Conservation (phyloP, 2,113 vertebrate genomes). For the Ptilorrhoa leucosticta region DNA sequence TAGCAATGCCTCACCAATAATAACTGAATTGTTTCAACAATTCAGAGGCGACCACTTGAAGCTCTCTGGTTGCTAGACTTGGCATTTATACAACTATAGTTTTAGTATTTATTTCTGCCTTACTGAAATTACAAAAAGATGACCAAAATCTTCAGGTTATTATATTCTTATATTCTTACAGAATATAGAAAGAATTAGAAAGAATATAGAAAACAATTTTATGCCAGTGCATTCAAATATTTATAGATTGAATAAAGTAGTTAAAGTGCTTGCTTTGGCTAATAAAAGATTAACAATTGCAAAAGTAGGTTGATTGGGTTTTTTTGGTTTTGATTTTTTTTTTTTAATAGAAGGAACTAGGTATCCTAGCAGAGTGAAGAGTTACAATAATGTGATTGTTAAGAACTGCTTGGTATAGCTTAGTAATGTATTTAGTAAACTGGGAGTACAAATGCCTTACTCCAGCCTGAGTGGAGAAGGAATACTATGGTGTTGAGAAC, state of each 20-base stretch:
- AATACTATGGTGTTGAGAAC: neutral
- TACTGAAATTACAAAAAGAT: neutral
- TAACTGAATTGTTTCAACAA: neutral
- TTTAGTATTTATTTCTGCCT: neutral
- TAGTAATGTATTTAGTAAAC: neutral
- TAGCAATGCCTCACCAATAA: neutral
- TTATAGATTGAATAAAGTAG: neutral
- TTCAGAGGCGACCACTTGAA: neutral
- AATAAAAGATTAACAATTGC: neutral
- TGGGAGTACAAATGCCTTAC: neutral
- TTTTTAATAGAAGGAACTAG: neutral
- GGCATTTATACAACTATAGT: neutral
- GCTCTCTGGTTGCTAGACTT: neutral
- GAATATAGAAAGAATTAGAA: neutral
- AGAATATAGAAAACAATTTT: neutral
- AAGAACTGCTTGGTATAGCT: neutral
- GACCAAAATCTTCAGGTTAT: neutral
- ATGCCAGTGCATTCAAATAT: neutral
- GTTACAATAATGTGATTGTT: neutral
- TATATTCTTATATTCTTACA: neutral
- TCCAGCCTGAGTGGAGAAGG: neutral
- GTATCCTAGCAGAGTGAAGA: neutral
- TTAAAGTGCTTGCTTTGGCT: neutral
- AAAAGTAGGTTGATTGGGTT: neutral
- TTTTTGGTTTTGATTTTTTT: neutral